Evolutionary conservation across 2,113 vertebrate genomes (phyloP).

Genomic region (Hystrix brachyura): DNA sequence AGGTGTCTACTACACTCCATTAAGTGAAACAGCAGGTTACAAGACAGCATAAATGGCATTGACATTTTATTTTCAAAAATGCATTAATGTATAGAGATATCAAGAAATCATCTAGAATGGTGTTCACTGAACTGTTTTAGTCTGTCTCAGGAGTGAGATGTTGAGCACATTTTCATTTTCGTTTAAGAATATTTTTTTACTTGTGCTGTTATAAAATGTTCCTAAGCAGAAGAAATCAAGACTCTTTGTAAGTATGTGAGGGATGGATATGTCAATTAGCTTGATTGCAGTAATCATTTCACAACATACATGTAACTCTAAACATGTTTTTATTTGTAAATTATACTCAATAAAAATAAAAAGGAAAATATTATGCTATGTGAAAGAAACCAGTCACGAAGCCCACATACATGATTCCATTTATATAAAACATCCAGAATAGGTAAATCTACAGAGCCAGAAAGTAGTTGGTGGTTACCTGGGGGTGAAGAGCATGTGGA

Average conservation of each 20-base stretch:
- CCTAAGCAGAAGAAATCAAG: neutral
- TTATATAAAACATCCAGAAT: neutral
- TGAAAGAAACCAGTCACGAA: neutral
- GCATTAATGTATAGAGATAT: neutral
- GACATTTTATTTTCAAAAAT: neutral
- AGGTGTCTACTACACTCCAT: neutral
- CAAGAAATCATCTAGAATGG: neutral
- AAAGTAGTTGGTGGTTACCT: neutral
- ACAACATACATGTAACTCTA: neutral
- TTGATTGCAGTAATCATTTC: neutral
- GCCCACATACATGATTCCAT: neutral
- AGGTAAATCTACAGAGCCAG: neutral
- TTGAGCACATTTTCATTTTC: neutral
- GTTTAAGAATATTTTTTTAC: neutral
- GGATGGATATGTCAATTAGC: neutral
- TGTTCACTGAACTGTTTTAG: neutral
- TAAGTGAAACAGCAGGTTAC: neutral
- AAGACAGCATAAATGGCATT: neutral
- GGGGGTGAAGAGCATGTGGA: neutral
- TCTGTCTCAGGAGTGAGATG: neutral
- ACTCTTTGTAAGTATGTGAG: neutral
- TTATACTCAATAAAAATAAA: neutral
- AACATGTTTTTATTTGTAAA: neutral
- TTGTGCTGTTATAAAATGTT: neutral
- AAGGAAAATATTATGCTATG: neutral